Evolutionary conservation across 2,113 vertebrate genomes (phyloP).

Genomic region (Rhinopomastus cyanomelas): DNA sequence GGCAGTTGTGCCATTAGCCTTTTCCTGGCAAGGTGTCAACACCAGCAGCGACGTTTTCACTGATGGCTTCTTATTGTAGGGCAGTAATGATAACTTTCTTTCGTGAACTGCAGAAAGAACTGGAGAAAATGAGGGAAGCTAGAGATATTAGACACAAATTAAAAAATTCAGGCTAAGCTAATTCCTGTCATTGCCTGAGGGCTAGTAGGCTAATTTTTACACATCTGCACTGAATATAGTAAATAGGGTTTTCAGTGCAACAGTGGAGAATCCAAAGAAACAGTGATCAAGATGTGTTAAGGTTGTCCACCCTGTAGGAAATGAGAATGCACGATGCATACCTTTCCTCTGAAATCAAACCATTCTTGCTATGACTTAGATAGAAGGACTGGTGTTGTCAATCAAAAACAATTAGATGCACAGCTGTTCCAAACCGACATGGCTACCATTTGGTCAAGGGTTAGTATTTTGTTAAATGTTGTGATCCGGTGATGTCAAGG

Average conservation of each 20-base stretch:
- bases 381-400: neutral
- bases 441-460: neutral
- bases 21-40: conserved; percentile 51
- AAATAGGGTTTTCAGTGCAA: neutral
- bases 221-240: neutral
- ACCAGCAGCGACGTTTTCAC: conserved; percentile 35
- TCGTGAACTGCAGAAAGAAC: neutral
- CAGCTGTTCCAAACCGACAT: neutral
- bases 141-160: neutral
- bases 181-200: neutral
- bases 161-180: neutral
- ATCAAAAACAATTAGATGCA: neutral
- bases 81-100: neutral
- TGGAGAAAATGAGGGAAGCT: neutral
- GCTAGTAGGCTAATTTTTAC: neutral
- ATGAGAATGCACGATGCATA: accelerated
- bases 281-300: neutral
- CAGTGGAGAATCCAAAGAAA: neutral
- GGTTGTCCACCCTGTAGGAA: neutral
- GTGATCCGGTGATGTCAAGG: neutral
- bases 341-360: neutral
- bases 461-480: neutral
- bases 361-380: accelerated
- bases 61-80: conserved; percentile 25
- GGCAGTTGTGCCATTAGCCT: neutral